Conservation (phyloP, 37 sponge, comb jelly and placozoan species). For the Ianthella basta region DNA sequence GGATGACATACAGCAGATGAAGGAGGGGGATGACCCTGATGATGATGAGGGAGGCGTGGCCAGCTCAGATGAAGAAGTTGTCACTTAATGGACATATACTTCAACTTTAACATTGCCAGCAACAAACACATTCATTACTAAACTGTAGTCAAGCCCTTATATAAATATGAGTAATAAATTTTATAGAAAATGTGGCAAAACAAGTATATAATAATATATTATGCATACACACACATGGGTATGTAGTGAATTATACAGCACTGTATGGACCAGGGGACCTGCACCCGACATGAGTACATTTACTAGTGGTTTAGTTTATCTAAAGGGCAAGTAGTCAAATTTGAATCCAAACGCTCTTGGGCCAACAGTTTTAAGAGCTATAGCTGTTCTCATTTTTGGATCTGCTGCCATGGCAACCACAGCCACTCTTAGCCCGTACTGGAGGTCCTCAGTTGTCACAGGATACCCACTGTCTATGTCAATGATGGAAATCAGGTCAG, state of each 20-base stretch:
- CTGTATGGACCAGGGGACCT: no score
- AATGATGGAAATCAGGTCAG: slow-evolving; percentile 76
- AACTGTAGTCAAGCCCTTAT: no score
- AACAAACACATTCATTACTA: neutral
- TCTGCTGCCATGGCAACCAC: slow-evolving; percentile 73
- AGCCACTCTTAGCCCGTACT: slow-evolving; percentile 77
- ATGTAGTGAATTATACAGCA: no score
- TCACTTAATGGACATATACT: neutral
- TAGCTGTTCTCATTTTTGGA: slow-evolving; percentile 47
- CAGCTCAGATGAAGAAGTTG: slow-evolving; percentile 40
- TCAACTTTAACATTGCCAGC: neutral
- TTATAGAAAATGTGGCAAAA: no score
- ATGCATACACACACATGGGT: no score
- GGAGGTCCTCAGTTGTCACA: slow-evolving; percentile 75
- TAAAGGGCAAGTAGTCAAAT: slow-evolving; percentile 35
- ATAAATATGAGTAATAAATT: no score
- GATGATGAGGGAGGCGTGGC: slow-evolving; percentile 27
- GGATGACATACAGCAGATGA: slow-evolving; percentile 16
- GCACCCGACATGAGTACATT: no score
- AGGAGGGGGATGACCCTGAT: slow-evolving; percentile 4
- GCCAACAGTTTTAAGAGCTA: slow-evolving; percentile 76
- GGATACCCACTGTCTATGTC: slow-evolving; percentile 65
- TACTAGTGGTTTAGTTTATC: no score
- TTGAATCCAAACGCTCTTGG: slow-evolving; percentile 75
- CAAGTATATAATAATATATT: no score